phyloP scores from a whole-genome alignment of 1,140 invertebrate species.

The Orius insidiosus region DNA sequence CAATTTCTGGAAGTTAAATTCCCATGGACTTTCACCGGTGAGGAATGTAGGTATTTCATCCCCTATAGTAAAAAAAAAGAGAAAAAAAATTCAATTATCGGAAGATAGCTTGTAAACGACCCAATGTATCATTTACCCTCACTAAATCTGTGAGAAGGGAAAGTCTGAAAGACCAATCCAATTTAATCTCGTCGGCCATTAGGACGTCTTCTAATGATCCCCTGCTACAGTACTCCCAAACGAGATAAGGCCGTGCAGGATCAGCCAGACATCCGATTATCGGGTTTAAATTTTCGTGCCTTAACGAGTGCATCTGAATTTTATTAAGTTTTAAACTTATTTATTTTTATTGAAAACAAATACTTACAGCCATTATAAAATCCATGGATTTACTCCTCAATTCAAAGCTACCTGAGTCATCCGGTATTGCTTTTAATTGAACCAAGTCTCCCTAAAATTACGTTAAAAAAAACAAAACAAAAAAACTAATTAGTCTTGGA shows the following conservation, averaged over 20 bases:
- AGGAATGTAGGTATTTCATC: slow-evolving; percentile 67
- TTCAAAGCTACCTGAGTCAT: slow-evolving; percentile 40
- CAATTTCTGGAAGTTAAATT: slow-evolving; percentile 67
- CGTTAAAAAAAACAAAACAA: slow-evolving; percentile 14
- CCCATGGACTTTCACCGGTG: slow-evolving; percentile 58
- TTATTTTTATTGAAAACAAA: background rate
- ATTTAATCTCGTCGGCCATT: slow-evolving; percentile 78
- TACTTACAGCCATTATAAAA: slow-evolving; percentile 45
- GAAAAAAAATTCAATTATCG: slow-evolving; percentile 11
- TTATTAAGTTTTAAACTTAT: background rate
- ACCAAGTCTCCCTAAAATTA: slow-evolving; percentile 72
- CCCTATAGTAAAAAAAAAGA: slow-evolving; percentile 30
- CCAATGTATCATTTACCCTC: slow-evolving; percentile 33
- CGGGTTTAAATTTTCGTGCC: slow-evolving; percentile 76
- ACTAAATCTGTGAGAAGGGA: slow-evolving; percentile 84
- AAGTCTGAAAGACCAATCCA: slow-evolving; percentile 87
- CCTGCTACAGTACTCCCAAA: slow-evolving; percentile 65
- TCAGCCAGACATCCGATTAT: slow-evolving; percentile 60
- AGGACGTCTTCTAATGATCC: slow-evolving; percentile 80
- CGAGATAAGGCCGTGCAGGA: slow-evolving; percentile 47
- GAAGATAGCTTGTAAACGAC: too few species aligned
- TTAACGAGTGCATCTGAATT: slow-evolving; percentile 47
- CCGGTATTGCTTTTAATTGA: slow-evolving; percentile 54
- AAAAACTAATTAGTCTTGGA: too few species aligned
- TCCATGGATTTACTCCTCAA: slow-evolving; percentile 62